Base-by-base conservation (phyloP, 2,888 invertebrate genomes). In the Kuschelorhynchus macadamiae region DNA sequence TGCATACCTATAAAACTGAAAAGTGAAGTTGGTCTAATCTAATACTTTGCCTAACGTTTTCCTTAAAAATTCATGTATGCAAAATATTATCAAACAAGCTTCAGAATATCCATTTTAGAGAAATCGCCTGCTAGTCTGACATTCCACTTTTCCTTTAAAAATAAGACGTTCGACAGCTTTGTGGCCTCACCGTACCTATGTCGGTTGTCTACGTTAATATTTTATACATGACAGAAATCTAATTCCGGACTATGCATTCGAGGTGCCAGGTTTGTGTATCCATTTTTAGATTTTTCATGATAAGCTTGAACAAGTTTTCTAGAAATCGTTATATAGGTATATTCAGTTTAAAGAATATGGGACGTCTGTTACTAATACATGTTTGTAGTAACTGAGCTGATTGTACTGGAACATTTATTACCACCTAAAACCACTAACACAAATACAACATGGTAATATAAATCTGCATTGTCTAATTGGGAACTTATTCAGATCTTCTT, bases 221-320 rank as follows among this genome's bases (percentile, higher is more conserved):
- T 59, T 59, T 47, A 59, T 46, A 46, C 59, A 59, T 59, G 59
- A 59, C 59, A 59, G 59, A 36, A 59, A 59, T 59, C 59, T 59
- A 59, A 59, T 59, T 59, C 47, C 47, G 39, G 14, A 25, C 18
- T 56, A 56, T 44, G 56, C 44, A 56, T 55, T 39, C 39, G 41
- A 9, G 56, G 17, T 25, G 56, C 39, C 56, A 56, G 44, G n/a
- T 12, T 12, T 4, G n/a, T 33, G 7, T 18, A 53, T 17, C 52
- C 20, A 17, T 41, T 53, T 17, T 18, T 25, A 14, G 20, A 55
- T 36, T 36, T 55, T 39, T 11, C 17, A 20, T 36, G 39, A 55
- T 55, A 55, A 55, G 33, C 41, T 55, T 5, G 16, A 11, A 36
- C 3, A 11, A 36, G 25, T 7, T 25, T 3, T 3, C 25, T 5